Conservation (phyloP, 1,140 invertebrate species). For the Leptopilina clavipes region DNA sequence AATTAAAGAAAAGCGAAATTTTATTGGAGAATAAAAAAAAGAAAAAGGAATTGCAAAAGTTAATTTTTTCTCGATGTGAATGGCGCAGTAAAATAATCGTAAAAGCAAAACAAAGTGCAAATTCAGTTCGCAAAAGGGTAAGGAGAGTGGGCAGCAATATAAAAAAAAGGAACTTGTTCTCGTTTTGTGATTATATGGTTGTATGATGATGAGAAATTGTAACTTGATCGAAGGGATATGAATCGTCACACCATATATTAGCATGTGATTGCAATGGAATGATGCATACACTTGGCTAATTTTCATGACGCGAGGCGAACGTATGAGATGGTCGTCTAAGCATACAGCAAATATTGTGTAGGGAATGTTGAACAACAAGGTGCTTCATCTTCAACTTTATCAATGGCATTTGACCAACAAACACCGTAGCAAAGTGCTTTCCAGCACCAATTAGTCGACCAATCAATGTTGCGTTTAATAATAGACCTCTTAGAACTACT, state of each 20-base stretch:
- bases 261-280: not conserved
- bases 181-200: not conserved
- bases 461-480: conserved; percentile 65
- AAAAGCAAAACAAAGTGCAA: too few species aligned
- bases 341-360: not conserved
- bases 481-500: conserved; percentile 54
- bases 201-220: conserved; percentile 1
- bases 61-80: too few species aligned
- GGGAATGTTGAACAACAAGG: conserved; percentile 1
- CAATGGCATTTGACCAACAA: conserved; percentile 45
- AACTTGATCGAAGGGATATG: not conserved
- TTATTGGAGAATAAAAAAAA: too few species aligned
- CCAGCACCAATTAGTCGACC: conserved; percentile 54
- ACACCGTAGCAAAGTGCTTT: conserved; percentile 25
- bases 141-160: not conserved
- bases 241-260: conserved; percentile 5
- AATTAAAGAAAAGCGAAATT: too few species aligned
- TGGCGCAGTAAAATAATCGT: too few species aligned
- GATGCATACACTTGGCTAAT: not conserved
- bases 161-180: not conserved
- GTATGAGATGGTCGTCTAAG: not conserved
- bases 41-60: too few species aligned
- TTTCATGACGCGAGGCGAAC: not conserved
- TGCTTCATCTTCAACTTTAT: conserved; percentile 44
- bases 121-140: not conserved